phyloP scores from a whole-genome alignment of 1,140 invertebrate species.

The Aphelenchoides fujianensis region DNA sequence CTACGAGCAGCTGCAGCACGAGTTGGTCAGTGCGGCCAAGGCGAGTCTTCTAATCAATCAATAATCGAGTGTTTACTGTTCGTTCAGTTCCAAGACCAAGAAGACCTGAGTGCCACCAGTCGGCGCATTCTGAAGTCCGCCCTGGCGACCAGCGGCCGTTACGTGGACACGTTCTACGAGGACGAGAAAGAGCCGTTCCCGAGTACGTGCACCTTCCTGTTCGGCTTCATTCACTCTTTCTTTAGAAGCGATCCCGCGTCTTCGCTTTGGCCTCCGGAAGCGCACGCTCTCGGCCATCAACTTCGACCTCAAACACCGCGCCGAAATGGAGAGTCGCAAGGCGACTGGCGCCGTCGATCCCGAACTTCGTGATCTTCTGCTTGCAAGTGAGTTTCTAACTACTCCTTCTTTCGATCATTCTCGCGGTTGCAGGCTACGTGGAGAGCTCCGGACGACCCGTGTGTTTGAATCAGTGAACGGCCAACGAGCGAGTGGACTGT shows the following conservation, averaged over 20 bases:
- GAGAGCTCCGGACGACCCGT: not conserved
- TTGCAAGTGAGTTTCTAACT: not conserved
- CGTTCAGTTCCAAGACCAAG: constrained; percentile 31
- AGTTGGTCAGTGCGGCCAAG: constrained; percentile 33
- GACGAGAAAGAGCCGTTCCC: constrained; percentile 34
- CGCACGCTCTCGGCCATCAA: not conserved
- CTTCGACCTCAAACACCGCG: constrained; percentile 4
- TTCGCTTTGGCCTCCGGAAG: not conserved
- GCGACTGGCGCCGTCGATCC: not conserved
- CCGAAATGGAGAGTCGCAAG: constrained; percentile 13
- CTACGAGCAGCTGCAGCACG: constrained; percentile 33
- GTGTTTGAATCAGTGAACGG: constrained; percentile 5
- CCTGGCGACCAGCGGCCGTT: constrained; percentile 19
- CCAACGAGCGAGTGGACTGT: too few species aligned
- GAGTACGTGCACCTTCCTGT: not conserved
- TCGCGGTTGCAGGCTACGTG: not conserved
- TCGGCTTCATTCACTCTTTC: not conserved
- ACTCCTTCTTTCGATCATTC: not conserved
- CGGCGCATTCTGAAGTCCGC: constrained; percentile 28
- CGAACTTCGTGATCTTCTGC: not conserved
- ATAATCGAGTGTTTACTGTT: too few species aligned
- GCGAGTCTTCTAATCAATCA: too few species aligned
- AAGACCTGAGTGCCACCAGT: constrained; percentile 24
- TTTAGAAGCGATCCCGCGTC: not conserved
- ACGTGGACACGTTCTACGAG: constrained; percentile 25